Evolutionary conservation across 2,888 invertebrate species (phyloP), one percentile per base, ranked within the genome.

Genomic region (Liopterus haemorrhoidalis): DNA sequence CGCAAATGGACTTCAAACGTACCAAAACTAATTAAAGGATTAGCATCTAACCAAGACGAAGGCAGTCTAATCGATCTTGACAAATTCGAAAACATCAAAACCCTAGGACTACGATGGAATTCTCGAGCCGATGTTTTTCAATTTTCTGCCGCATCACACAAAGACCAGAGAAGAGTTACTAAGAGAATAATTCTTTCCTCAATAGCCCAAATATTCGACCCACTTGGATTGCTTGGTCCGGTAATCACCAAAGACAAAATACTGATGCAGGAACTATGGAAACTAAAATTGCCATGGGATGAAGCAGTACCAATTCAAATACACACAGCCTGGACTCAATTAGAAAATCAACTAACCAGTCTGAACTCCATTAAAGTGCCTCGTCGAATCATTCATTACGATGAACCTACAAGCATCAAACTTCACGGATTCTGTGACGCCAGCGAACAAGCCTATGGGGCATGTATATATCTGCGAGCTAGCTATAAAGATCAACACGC

Each of bases 201-300:
- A 18, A 21, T 21, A 8, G 21, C 36, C 1, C 36, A 36, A 22
- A 36, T 36, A 21, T 36, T 36, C 12, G 36, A 36, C 12, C 36
- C 36, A n/a, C 22, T 36, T 11, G 36, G 36, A 3, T 12, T 36
- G 11, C 1, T 36, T 21, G 36, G 36, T 14, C 36, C 36, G 4
- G 15, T 36, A 12, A 21, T 36, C 12, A 22, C 22, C 12, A 21
- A 8, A 12, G 21, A 21, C 2, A 36, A 36, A 36, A 36, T 36
- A 5, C 11, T 36, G 12, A n/a, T 36, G 22, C 2, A 36, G 12
- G 8, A 11, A 6, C 22, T 36, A 12, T 36, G 22, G 21, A n/a
- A 21, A 21, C 12, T 36, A n/a, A 36, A 36, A 1, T 21, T 36
- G 14, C 11, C 4, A 5, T 36, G 36, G 36, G 36, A 36, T n/a